phyloP scores from a whole-genome alignment of 2,888 invertebrate genomes.

The Dolomedes plantarius region DNA sequence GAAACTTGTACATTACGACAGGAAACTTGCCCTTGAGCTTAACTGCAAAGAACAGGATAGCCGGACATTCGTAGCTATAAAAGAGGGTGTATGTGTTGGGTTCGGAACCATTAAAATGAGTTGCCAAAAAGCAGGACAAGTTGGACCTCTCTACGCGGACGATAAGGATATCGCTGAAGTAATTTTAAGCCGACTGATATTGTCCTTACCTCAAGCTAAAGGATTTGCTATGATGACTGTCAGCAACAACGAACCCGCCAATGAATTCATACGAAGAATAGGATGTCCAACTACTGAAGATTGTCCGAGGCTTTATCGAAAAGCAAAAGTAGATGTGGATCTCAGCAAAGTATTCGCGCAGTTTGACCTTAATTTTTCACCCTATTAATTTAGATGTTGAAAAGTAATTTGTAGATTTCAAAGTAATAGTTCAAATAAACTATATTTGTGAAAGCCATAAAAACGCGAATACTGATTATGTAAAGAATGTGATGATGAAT shows the following conservation, averaged over 20 bases:
- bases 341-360: slow-evolving; percentile 43
- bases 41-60: slow-evolving; percentile 46
- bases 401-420: no score
- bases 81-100: slow-evolving; percentile 45
- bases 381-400: slow-evolving; percentile 37
- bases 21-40: slow-evolving; percentile 40
- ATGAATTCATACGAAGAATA: slow-evolving; percentile 35
- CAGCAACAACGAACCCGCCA: slow-evolving; percentile 27
- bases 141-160: slow-evolving; percentile 70
- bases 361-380: slow-evolving; percentile 56
- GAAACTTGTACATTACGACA: slow-evolving; percentile 34
- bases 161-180: slow-evolving; percentile 60
- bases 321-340: slow-evolving; percentile 29
- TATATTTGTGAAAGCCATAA: no score
- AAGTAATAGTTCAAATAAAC: no score
- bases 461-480: no score
- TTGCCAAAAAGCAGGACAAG: slow-evolving; percentile 7
- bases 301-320: slow-evolving; percentile 38
- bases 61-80: slow-evolving; percentile 44
- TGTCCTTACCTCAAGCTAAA: slow-evolving; percentile 18
- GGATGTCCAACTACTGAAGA: slow-evolving; percentile 40
- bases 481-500: no score
- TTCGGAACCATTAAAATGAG: slow-evolving; percentile 61
- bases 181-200: slow-evolving; percentile 31
- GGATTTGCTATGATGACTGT: slow-evolving; percentile 66